These are phyloP conservation scores for Ceyx cyanopectus DNA, from an alignment of 2,113 vertebrate species.

Conservation along the genomic window DNA sequence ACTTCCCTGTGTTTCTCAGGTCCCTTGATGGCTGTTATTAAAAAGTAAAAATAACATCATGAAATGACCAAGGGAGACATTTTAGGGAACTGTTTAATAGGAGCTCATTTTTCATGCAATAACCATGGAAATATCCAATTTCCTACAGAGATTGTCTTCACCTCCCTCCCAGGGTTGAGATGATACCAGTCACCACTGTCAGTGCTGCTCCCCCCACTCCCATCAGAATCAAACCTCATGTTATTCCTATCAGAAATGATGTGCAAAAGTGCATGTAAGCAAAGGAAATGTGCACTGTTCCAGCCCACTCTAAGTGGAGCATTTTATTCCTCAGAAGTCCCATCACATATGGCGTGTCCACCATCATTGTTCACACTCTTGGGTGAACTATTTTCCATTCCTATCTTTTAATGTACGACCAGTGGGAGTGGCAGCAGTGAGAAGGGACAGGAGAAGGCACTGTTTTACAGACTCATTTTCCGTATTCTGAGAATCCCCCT, in stretches of 20 bases:
- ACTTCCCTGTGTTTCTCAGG: neutral
- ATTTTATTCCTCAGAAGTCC: neutral
- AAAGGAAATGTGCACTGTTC: neutral
- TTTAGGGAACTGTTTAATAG: conserved; percentile 22
- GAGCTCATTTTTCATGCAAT: conserved; percentile 24
- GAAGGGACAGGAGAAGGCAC: conserved; percentile 25
- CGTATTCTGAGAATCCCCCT: neutral
- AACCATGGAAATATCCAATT: neutral
- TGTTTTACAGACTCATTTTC: neutral
- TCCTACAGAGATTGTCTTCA: neutral
- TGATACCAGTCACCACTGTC: neutral
- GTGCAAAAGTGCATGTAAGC: rapidly evolving
- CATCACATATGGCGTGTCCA: neutral
- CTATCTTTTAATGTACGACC: neutral
- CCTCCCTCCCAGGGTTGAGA: neutral
- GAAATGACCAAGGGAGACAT: conserved; percentile 40
- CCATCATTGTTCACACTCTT: neutral
- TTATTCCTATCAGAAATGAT: neutral
- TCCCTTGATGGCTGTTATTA: conserved; percentile 25
- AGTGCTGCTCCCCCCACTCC: neutral
- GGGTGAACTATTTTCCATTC: neutral
- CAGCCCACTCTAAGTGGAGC: neutral
- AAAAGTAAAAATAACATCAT: neutral
- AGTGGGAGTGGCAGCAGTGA: neutral
- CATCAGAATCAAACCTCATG: neutral